phyloP scores from a whole-genome alignment of 2,888 invertebrate species.

The Erebia ligea region DNA sequence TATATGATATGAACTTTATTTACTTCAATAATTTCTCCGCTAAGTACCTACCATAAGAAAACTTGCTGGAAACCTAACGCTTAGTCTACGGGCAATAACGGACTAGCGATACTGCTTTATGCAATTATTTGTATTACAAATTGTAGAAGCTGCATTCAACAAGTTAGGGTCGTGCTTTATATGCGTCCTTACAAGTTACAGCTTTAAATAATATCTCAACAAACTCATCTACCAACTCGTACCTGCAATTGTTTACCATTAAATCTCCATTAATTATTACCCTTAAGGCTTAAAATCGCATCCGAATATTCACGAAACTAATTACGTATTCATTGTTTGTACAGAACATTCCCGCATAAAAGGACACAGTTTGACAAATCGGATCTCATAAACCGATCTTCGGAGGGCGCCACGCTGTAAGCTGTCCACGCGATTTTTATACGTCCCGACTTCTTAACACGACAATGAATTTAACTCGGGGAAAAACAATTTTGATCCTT shows the following conservation, averaged over 20 bases:
- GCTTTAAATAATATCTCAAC: background rate
- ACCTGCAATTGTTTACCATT: background rate
- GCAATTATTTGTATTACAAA: too few species aligned
- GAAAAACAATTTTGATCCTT: constrained; percentile 17
- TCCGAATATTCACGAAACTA: constrained; percentile 33
- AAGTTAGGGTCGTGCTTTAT: too few species aligned
- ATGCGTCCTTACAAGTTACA: too few species aligned
- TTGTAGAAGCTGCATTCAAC: too few species aligned
- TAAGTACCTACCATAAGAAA: too few species aligned
- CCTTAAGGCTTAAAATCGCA: constrained; percentile 20
- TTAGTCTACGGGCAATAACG: too few species aligned
- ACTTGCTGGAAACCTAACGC: too few species aligned
- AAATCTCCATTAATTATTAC: constrained; percentile 9
- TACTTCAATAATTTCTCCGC: too few species aligned
- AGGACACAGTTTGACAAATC: constrained; percentile 61
- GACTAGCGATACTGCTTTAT: too few species aligned
- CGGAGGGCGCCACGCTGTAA: constrained; percentile 61
- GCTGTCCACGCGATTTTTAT: constrained; percentile 63
- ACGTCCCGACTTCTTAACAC: constrained; percentile 51
- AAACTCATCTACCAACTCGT: background rate
- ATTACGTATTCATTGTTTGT: constrained; percentile 45
- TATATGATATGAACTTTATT: too few species aligned
- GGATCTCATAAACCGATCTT: constrained; percentile 53
- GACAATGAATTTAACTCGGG: constrained; percentile 40
- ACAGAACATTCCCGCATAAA: constrained; percentile 39